phyloP scores from a whole-genome alignment of 2,888 invertebrate species.

The Allygus modestus region DNA sequence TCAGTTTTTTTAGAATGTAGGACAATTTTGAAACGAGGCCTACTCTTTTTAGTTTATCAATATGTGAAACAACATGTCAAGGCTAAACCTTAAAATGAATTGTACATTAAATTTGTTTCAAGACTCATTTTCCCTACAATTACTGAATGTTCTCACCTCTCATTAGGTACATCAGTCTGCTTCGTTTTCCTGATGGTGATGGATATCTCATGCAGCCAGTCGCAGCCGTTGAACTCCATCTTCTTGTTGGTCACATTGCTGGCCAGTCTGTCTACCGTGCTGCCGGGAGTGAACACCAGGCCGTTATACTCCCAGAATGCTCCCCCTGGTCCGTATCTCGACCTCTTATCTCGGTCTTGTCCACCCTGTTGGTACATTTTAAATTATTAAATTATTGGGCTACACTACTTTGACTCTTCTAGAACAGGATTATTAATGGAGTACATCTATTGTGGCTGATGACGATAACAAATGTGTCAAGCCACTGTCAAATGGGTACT shows the following conservation, averaged over 20 bases:
- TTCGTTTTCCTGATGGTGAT: slow-evolving; percentile 90
- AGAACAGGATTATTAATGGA: too few relatives aligned
- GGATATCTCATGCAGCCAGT: slow-evolving; percentile 95
- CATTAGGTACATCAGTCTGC: slow-evolving; percentile 82
- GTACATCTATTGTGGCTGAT: too few relatives aligned
- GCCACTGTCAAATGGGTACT: too few relatives aligned
- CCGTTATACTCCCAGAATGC: slow-evolving; percentile 48
- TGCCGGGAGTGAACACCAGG: slow-evolving; percentile 70
- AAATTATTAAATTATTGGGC: slow-evolving; percentile 6
- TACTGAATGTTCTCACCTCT: slow-evolving; percentile 76
- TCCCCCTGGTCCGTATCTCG: slow-evolving; percentile 22
- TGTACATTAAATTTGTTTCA: too few relatives aligned
- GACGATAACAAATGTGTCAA: too few relatives aligned
- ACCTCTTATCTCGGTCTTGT: slow-evolving; percentile 39
- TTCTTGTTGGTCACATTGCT: slow-evolving; percentile 73
- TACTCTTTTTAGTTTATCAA: too few relatives aligned
- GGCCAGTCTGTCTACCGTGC: slow-evolving; percentile 72
- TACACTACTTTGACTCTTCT: too few relatives aligned
- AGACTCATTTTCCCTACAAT: too few relatives aligned
- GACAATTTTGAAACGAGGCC: too few relatives aligned
- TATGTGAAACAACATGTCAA: too few relatives aligned
- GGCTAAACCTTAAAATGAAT: too few relatives aligned
- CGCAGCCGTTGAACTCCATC: slow-evolving; percentile 83
- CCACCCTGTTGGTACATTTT: neutral
- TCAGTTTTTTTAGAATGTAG: too few relatives aligned